Base-by-base conservation (phyloP, 2,797 vertebrate species). In the Sebastes umbrosus region DNA sequence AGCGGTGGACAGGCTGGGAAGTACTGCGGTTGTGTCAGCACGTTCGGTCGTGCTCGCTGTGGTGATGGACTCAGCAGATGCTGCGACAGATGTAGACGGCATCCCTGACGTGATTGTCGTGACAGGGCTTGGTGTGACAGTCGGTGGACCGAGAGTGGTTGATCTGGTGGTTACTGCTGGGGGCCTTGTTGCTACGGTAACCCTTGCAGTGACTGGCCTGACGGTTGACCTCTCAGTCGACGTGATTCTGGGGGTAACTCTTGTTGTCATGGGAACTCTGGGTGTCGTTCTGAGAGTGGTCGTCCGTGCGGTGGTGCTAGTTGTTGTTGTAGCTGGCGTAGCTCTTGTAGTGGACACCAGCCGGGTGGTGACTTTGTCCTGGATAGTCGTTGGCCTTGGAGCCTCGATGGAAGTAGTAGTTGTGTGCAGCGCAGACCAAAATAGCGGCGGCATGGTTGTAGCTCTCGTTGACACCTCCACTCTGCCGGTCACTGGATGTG, bases 361-460 rank as follows among this genome's bases (percentile, higher is more conserved):
- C 24, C 68, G 85, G 8, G 93, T 93, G 59, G 94, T 93, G 73
- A 89, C 81, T 77, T 43, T 92, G 12, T 95, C 93, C 13, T 57
- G 57, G 27, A 83, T 11, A 8, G 80, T 84, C 1, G 87, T 86
- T 39, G 69, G 70, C 34, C 69, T 84, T 5, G 73, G 67, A 65
- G 82, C 25, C 57, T 73, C 18, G 2, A 79, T 77, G 18, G 88
- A 83, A 9, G 86, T 87, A 6, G 87, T 89, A 2, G 89, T 87
- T 6, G 88, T 88, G 65, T 78, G 63, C 8, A 68, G 7, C 1
- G 67, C 65, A 20, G 86, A 84, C 74, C 55, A 50, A 16, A 85
- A 72, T 4, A 83, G 70, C 20, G 82, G 74, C 0, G 73, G 66
- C 0, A 50, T 77, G 32, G 87, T 91, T 52, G 84, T 83, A 20